phyloP scores from a whole-genome alignment of 1,140 invertebrate species.

The Apis mellifera region Amel_HAv3.1 CM009945.2:2018501-2019000 shows the following conservation, averaged over 20 bases:
- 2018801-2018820: no score
- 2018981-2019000: no score
- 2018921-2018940: no score
- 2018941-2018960: no score
- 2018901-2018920: no score
- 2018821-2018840: no score
- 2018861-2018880: no score
- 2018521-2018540: slow-evolving; percentile 44
- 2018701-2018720: not conserved
- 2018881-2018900: no score
- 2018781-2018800: not conserved
- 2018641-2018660: not conserved
- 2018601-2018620: slow-evolving; percentile 13
- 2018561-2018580: slow-evolving; percentile 30
- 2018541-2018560: slow-evolving; percentile 33
- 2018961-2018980: no score
- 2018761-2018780: not conserved
- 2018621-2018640: slow-evolving; percentile 27
- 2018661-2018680: slow-evolving; percentile 25
- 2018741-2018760: not conserved
- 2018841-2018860: no score
- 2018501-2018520: slow-evolving; percentile 26
- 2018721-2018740: not conserved
- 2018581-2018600: slow-evolving; percentile 40
- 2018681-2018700: not conserved